Percentiles rank a stretch among this genome's conserved stretches.
Evolutionary conservation across 2,888 invertebrate genomes (phyloP).

Genomic region (Drosophila mulleri): DNA sequence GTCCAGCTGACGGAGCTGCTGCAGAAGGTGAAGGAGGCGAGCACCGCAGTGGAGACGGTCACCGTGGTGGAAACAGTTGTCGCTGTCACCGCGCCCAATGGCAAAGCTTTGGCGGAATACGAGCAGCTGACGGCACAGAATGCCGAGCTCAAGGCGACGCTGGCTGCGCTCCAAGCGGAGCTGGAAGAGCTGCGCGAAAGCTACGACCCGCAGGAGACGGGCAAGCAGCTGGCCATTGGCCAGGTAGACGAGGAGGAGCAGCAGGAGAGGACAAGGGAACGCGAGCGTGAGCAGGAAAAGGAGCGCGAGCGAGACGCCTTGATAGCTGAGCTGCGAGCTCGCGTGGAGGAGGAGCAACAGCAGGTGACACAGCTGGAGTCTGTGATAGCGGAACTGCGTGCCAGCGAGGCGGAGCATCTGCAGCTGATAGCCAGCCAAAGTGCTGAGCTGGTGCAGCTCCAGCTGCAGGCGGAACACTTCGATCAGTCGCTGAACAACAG

Average conservation of each 20-base stretch:
- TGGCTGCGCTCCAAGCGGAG: slow-evolving; percentile 68
- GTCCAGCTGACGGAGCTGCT: slow-evolving; percentile 81
- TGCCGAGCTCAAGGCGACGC: slow-evolving; percentile 71
- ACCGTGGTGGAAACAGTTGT: slow-evolving; percentile 81
- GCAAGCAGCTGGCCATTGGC: slow-evolving; percentile 39
- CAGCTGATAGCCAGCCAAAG: slow-evolving; percentile 85
- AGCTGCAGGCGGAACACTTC: slow-evolving; percentile 69
- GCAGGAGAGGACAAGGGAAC: background rate
- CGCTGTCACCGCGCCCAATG: slow-evolving; percentile 82
- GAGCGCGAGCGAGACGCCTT: background rate
- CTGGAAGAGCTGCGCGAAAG: slow-evolving; percentile 67
- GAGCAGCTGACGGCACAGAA: slow-evolving; percentile 82
- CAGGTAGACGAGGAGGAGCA: slow-evolving; percentile 7
- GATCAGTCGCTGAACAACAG: slow-evolving; percentile 74
- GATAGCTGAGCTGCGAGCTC: slow-evolving; percentile 28
- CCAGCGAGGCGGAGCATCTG: slow-evolving; percentile 84
- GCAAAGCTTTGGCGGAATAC: slow-evolving; percentile 82
- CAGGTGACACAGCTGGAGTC: background rate
- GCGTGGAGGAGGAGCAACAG: background rate
- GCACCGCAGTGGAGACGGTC: slow-evolving; percentile 79
- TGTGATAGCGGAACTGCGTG: slow-evolving; percentile 33
- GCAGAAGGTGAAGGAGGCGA: slow-evolving; percentile 82
- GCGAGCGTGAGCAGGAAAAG: background rate
- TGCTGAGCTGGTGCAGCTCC: slow-evolving; percentile 79
- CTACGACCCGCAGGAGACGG: slow-evolving; percentile 70